phyloP scores from a whole-genome alignment of 1,140 invertebrate genomes.

The Psilanteris sp. region DNA sequence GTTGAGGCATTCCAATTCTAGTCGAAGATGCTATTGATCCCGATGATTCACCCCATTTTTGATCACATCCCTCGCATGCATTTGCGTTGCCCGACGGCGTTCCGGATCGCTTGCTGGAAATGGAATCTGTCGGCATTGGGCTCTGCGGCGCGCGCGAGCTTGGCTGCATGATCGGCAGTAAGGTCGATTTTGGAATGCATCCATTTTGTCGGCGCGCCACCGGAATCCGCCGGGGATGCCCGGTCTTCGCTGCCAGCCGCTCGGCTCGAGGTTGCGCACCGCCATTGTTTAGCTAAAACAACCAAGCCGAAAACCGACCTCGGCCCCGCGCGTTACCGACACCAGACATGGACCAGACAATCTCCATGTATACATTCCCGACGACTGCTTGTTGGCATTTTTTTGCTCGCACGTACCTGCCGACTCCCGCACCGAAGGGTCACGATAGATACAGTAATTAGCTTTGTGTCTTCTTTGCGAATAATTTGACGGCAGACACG shows the following conservation, averaged over 20 bases:
- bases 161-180: slow-evolving; percentile 35
- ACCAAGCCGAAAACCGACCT: slow-evolving; percentile 31
- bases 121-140: slow-evolving; percentile 50
- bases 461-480: too few species aligned
- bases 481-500: too few species aligned
- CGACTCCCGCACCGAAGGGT: not conserved
- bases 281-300: slow-evolving; percentile 53
- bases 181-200: slow-evolving; percentile 67
- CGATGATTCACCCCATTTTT: slow-evolving; percentile 54
- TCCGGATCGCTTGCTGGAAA: slow-evolving; percentile 45
- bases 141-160: not conserved
- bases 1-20: slow-evolving; percentile 42
- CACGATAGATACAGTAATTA: slow-evolving; percentile 5
- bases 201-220: slow-evolving; percentile 55
- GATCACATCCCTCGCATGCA: slow-evolving; percentile 47
- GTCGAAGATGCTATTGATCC: slow-evolving; percentile 56
- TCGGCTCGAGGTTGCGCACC: slow-evolving; percentile 16
- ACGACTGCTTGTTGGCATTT: not conserved
- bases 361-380: slow-evolving; percentile 51
- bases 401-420: slow-evolving; percentile 1
- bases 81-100: slow-evolving; percentile 38
- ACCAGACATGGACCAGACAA: slow-evolving; percentile 64
- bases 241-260: slow-evolving; percentile 8
- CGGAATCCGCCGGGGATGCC: slow-evolving; percentile 37
- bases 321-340: slow-evolving; percentile 49